Evolutionary conservation across 2,113 vertebrate species (phyloP), one percentile per base, ranked within the genome.

Genomic region (Xenus cinereus): DNA sequence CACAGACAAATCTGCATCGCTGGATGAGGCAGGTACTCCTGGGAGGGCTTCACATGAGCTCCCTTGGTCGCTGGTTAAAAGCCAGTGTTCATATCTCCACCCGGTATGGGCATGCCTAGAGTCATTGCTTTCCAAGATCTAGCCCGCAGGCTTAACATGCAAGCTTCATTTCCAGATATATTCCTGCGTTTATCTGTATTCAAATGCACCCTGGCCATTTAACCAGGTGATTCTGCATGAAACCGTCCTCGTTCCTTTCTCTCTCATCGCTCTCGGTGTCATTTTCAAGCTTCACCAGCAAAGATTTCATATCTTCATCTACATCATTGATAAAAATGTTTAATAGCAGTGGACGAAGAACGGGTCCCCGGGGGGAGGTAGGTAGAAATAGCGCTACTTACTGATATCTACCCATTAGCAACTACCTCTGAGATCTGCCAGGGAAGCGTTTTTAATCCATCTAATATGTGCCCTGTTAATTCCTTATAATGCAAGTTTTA

Each of bases 401-500:
- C 95, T 73, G 91, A 64, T 96, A 93, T 85, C 96, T 91, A 50
- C 91, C 95, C 87, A 93, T 97, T 96, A 97, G 75, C 87, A 93
- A 51, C 95, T 83, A 79, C 95, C 91, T 96, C 87, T 30, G 87
- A 97, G 95, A 94, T 85, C 93, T 96, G 95, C 95, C 82, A 84
- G 84, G 91, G 95, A 97, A 94, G 95, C 94, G 80, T 77, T 91
- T 93, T 96, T 92, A 96, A 96, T 96, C 95, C 94, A 80, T 94
- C 95, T 96, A 95, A 91, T 96, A 93, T 69, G 94, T 80, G 87
- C 91, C 95, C 94, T 79, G 94, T 85, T 96, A 96, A 97, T 97
- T 96, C 93, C 93, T 90, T 87, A 88, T 96, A 96, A 96, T 96
- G 95, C 95, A 96, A 97, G 93, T 96, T 97, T 96, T 97, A 96